Base-by-base conservation (phyloP, 2,888 invertebrate genomes). In the Plebejus melissa region DNA sequence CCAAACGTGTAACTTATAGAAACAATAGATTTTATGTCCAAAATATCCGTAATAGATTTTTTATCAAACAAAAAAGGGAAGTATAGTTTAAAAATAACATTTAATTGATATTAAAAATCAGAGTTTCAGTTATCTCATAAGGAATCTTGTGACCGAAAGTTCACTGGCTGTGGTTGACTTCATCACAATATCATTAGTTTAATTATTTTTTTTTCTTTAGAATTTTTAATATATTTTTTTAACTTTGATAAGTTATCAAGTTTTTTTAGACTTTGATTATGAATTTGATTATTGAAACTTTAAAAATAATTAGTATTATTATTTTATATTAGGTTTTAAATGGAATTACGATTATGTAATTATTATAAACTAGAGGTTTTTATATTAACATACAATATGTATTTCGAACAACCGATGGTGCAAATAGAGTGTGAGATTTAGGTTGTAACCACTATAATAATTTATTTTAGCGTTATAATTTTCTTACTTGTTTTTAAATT, bases 111-210 rank as follows among this genome's bases (percentile, higher is more conserved):
- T 65, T 60, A 36, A 65, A 65, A 65, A 65, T 65, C 65, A 36
- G 28, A 60, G 32, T 32, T 65, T 57, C 58, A 71, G 58, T 75
- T 74, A 77, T 76, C 72, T 79, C 77, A 76, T 74, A 58, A 74
- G 76, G 76, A 77, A 77, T 75, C 75, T 77, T 78, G 69, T 80
- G 77, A 79, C 79, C 77, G 81, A 78, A 77, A 77, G 81, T 79
- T 75, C 16, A 77, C 75, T 82, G 86, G 87, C 88, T 89, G 88
- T 89, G 88, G 88, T 87, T 87, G 84, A 85, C 85, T 86, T 84
- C 86, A 89, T 90, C 88, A 89, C 87, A 89, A 87, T 84, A 82
- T 76, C 78, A 54, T 70, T 71, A 75, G 71, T 46, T 58, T 58
- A 36, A 70, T 50, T 2, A 22, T 22, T 32, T 41, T 50, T 46